Percentiles rank a stretch among this genome's conserved stretches.
Conservation (phyloP, 1,140 invertebrate genomes). For the Leptopilina clavipes region DNA sequence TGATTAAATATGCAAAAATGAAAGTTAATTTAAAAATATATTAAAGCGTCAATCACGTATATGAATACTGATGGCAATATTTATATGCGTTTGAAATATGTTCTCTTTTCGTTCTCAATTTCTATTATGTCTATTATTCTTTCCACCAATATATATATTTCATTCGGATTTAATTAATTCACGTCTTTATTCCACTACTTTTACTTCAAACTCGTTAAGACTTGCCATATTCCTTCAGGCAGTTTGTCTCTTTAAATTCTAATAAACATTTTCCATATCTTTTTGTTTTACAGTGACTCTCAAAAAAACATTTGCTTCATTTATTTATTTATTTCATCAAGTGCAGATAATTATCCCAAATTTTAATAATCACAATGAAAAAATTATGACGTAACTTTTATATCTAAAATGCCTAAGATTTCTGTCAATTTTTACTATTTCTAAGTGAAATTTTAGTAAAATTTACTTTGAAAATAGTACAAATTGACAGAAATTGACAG, state of each 20-base stretch:
- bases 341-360: no score
- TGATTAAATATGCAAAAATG: background rate
- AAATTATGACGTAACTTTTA: no score
- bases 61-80: background rate
- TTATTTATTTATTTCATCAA: no score
- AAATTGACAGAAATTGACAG: no score
- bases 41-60: background rate
- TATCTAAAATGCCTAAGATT: no score
- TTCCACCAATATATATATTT: background rate
- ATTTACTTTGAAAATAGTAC: no score
- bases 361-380: no score
- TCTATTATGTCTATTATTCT: background rate
- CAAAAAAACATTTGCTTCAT: background rate
- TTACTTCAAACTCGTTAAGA: slow-evolving; percentile 19
- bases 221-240: background rate
- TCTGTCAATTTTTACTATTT: no score
- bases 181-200: slow-evolving; percentile 11
- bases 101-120: background rate
- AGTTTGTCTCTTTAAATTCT: slow-evolving; percentile 23
- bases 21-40: background rate
- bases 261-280: background rate
- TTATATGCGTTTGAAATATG: no score
- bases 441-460: no score
- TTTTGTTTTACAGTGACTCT: slow-evolving; percentile 2
- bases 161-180: slow-evolving; percentile 3